Conservation (phyloP, 2,797 vertebrate species). For the Sebastes hubbsi region DNA sequence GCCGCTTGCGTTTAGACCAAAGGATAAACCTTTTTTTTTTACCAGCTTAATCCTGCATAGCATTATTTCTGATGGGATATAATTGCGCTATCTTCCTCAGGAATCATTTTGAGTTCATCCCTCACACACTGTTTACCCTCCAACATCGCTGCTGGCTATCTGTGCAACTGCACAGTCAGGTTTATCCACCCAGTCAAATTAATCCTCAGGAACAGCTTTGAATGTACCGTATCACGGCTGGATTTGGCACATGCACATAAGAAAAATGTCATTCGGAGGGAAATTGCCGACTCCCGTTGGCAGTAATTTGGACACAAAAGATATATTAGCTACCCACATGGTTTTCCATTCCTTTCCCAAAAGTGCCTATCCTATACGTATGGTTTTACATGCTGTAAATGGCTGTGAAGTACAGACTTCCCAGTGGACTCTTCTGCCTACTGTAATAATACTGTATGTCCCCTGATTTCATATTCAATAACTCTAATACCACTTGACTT, state of each 20-base stretch:
- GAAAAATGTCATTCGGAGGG: conserved; percentile 45
- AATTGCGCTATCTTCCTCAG: conserved; percentile 47
- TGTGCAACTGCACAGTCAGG: conserved; percentile 50
- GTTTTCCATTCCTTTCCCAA: conserved; percentile 12
- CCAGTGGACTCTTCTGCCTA: not conserved
- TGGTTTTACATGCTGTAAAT: conserved; percentile 13
- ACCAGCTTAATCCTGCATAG: conserved; percentile 42
- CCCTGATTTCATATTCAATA: conserved; percentile 1
- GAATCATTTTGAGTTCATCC: conserved; percentile 55
- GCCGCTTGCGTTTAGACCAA: conserved; percentile 26
- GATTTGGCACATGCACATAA: conserved; percentile 54
- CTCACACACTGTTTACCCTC: conserved; percentile 49
- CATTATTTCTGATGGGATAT: conserved; percentile 32
- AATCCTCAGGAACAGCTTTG: conserved; percentile 62
- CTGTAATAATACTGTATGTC: not conserved
- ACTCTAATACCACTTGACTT: not conserved
- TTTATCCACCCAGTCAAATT: conserved; percentile 66
- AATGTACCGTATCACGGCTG: conserved; percentile 37
- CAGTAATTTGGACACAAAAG: conserved; percentile 46
- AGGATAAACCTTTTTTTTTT: conserved; percentile 41
- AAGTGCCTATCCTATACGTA: not conserved
- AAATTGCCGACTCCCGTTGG: conserved; percentile 43
- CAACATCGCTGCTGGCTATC: conserved; percentile 57
- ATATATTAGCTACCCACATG: conserved; percentile 28
- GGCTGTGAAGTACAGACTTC: not conserved